Base-by-base conservation (phyloP, 1,140 invertebrate genomes). In the Protaetia brevitarsis region DNA sequence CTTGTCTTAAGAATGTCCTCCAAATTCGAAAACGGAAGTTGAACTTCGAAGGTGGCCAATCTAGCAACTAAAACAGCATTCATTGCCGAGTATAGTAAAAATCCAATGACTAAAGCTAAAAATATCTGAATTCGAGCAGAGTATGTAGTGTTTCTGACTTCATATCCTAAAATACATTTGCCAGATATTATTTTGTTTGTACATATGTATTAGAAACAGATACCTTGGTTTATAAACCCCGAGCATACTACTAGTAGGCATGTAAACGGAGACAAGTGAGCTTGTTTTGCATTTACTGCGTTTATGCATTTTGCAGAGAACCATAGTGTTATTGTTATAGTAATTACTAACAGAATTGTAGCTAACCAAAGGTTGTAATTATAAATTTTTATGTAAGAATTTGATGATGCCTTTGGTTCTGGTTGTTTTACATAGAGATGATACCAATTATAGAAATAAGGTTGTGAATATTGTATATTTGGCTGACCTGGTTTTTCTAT, bases 401-500 rank as follows among this genome's bases (percentile, higher is more conserved):
- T 64, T 7, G 70, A 67, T 2, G 71, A 66, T 10, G 69, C 68
- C 59, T 64, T 68, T 0, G 59, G 51, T 59, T 71, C 51, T 1
- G 74, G 74, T 28, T 37, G 57, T 66, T 71, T 73, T 19, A 72
- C 65, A 58, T 71, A 76, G 16, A 76, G 64, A 41, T 75, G 66
- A 58, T 75, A 76, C 75, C 75, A 77, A 65, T 73, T 75, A 19
- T 69, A 69, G 56, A 77, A 69, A 67, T 74, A 77, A 19, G 74
- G 75, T 56, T 77, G 74, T 2, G 74, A 74, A 68, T 73, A 75
- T 21, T 63, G 36, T 1, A 73, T 66, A 8, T 69, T 69, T 1
- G 34, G 28, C 8, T 71, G 65, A 26, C 67, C 64, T 10, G 26
- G 26, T 16, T 71, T 72, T 2, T 65, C 64, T 59, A 75, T 72